A percentile compares a stretch with the other conserved stretches of the same genome.
These are phyloP conservation scores for Andrena cerasifolii DNA, from an alignment of 1,140 invertebrate genomes.

Conservation along the genomic window DNA sequence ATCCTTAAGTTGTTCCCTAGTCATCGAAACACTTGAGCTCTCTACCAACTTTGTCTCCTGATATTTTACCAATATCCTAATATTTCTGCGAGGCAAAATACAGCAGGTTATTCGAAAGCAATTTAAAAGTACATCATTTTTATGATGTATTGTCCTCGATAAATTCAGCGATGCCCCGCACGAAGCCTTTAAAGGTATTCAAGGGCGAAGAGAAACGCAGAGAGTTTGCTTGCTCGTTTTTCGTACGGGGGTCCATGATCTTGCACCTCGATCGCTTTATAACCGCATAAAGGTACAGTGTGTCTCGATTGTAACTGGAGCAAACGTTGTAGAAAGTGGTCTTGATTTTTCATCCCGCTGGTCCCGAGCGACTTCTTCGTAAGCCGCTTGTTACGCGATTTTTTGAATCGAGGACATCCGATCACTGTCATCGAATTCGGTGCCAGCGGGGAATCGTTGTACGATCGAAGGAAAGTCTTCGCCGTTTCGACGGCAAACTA, in stretches of 20 bases:
- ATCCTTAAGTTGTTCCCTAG: too few species aligned
- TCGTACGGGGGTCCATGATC: conserved; percentile 23
- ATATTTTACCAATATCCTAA: too few species aligned
- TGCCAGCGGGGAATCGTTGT: too few species aligned
- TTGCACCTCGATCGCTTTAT: conserved; percentile 36
- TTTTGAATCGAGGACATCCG: conserved; percentile 27
- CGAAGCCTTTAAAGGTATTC: neutral
- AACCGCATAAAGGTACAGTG: conserved; percentile 21
- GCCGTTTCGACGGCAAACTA: too few species aligned
- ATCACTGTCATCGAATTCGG: conserved; percentile 1
- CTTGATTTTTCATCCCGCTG: conserved; percentile 46
- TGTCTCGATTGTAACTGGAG: conserved; percentile 45
- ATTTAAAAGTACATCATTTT: too few species aligned
- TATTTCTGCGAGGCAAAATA: too few species aligned
- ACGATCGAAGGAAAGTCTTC: too few species aligned
- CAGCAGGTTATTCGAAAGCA: too few species aligned
- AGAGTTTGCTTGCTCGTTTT: neutral
- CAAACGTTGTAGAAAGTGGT: conserved; percentile 62
- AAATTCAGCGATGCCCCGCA: neutral
- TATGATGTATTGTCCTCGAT: conserved; percentile 20
- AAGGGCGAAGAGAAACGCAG: neutral
- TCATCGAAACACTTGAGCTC: too few species aligned
- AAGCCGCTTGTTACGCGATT: conserved; percentile 12
- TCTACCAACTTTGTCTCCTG: too few species aligned
- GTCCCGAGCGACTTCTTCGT: neutral